A percentile compares a stretch with the other conserved stretches of the same genome.
phyloP scores from a whole-genome alignment of 2,113 vertebrate species.

The Neolamprologus falcicula region DNA sequence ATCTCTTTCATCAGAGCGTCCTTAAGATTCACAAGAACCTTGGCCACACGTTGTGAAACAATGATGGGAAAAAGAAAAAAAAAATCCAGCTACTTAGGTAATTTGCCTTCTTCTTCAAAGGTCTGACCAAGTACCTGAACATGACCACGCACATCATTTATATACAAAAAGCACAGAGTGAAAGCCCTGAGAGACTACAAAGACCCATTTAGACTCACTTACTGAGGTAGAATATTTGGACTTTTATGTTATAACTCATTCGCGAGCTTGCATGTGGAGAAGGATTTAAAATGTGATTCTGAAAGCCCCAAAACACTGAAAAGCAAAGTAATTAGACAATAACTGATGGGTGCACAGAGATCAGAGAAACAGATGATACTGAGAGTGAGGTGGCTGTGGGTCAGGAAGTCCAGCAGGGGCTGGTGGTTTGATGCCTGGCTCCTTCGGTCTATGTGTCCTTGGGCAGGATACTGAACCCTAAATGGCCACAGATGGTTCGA shows the following conservation, averaged over 20 bases:
- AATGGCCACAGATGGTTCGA: neutral
- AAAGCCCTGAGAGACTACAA: neutral
- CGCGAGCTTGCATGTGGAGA: accelerated
- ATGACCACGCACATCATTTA: accelerated
- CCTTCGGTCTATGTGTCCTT: neutral
- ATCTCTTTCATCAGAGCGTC: neutral
- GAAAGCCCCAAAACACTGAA: neutral
- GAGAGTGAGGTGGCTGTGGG: neutral
- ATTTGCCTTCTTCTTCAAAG: neutral
- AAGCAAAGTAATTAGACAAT: neutral
- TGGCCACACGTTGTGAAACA: neutral
- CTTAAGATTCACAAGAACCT: neutral
- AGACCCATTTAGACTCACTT: neutral
- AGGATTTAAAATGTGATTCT: neutral
- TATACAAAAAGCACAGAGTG: neutral
- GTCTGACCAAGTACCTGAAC: neutral
- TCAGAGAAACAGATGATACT: neutral
- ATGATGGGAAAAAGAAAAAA: neutral
- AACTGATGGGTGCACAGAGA: neutral
- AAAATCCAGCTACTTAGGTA: neutral
- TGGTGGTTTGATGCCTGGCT: neutral
- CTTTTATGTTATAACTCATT: neutral
- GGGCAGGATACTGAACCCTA: neutral
- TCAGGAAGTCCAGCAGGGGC: neutral
- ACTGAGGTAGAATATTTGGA: neutral